These are phyloP conservation scores for Sakesphorus luctuosus DNA, from an alignment of 2,113 vertebrate genomes.

Conservation along the genomic window DNA sequence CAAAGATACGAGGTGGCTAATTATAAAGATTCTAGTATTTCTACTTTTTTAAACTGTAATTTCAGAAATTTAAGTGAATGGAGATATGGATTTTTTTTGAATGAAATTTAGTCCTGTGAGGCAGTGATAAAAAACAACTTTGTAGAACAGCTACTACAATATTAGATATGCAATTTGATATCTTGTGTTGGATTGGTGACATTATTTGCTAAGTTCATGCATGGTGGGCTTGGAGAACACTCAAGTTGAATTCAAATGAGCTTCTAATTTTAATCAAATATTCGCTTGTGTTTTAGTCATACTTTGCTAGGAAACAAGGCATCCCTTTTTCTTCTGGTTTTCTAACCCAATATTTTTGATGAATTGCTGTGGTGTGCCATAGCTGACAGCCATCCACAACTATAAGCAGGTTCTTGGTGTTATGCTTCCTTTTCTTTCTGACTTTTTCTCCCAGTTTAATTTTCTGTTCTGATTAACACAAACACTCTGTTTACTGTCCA, in stretches of 20 bases:
- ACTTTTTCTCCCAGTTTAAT: background rate
- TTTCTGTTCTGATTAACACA: background rate
- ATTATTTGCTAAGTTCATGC: background rate
- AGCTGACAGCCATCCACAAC: background rate
- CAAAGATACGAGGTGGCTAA: background rate
- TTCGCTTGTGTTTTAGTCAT: background rate
- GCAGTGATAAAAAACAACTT: background rate
- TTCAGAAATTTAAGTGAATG: background rate
- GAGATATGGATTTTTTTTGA: background rate
- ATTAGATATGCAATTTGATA: background rate
- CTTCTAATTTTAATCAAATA: background rate
- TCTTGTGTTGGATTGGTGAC: background rate
- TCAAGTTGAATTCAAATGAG: background rate
- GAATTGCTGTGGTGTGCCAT: background rate
- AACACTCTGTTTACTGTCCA: background rate
- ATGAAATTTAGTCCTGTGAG: slow-evolving; percentile 11
- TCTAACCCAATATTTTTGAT: background rate
- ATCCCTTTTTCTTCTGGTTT: background rate
- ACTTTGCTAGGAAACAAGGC: background rate
- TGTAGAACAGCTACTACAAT: background rate
- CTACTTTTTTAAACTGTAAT: background rate
- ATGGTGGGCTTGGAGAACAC: background rate
- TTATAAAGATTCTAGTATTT: background rate
- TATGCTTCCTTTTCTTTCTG: background rate
- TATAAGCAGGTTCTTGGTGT: background rate